Base-by-base conservation (phyloP, 1,140 invertebrate genomes). In the Hylaeus anthracinus region DNA sequence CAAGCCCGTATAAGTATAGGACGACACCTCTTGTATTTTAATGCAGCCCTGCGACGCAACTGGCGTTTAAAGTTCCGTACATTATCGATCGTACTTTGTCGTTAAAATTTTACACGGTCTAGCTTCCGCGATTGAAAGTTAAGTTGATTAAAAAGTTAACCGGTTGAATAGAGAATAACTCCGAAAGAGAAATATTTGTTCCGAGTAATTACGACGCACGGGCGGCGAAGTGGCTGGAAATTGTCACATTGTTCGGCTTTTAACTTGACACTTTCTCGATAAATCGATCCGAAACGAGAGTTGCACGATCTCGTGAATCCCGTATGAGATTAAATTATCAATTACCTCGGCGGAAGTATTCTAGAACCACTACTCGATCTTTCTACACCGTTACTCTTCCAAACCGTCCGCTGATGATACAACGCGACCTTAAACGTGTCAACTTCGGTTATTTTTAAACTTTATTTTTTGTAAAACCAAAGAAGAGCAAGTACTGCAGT, bases 1-100 rank as follows among this genome's bases (percentile, higher is more conserved):
- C 15, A 56, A 56, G 4, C 1, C 2, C 55, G 55, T 56, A 56
- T 10, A n/a, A 2, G 8, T 6, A 26, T 9, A 12, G 3, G 3
- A 26, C 53, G 5, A 48, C 60, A 60, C 65, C 12, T 43, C 4
- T 6, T 64, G 63, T 58, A 58, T 45, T 58, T 66, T 75, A 75
- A 66, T 37, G 12, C n/a, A 8, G 14, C 15, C 12, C 9, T 1
- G n/a, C 12, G 53, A 69, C 43, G 3, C 45, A 61, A 70, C 43
- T 69, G 74, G 5, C 43, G 37, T 60, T 69, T 51, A 10, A 41
- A 77, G 14, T 60, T 14, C 43, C 14, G 3, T 61, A 10, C 37
- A 70, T 77, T 60, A 69, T 61, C 51, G 15, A 70, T 41, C 48
- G 26, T 0, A 3, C 55, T 12, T 6, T 8, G 12, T 37, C 5